These are phyloP conservation scores for Steatornis caripensis DNA, from an alignment of 2,113 vertebrate genomes.

Conservation along the genomic window DNA sequence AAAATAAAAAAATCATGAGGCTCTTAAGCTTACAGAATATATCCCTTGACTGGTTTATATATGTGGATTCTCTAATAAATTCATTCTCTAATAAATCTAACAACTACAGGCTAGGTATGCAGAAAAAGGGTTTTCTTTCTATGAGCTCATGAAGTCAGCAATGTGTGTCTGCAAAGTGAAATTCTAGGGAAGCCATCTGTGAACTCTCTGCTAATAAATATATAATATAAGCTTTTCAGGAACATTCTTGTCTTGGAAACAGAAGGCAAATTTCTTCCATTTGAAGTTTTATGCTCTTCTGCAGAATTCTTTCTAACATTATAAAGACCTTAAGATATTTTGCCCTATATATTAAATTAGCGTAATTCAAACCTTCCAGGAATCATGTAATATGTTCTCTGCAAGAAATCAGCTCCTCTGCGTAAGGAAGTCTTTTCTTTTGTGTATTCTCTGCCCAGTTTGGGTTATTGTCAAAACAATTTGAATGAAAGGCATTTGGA, in stretches of 20 bases:
- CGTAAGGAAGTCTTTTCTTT: neutral
- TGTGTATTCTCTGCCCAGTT: neutral
- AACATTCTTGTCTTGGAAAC: constrained; percentile 51
- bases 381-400: constrained; percentile 13
- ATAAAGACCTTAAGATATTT: constrained; percentile 53
- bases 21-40: constrained; percentile 35
- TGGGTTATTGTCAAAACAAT: neutral
- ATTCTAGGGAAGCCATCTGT: constrained; percentile 27
- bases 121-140: constrained; percentile 52
- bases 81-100: constrained; percentile 58
- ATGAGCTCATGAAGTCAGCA: constrained; percentile 38
- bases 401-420: constrained; percentile 10
- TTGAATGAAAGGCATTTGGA: neutral
- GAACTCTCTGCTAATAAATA: constrained; percentile 19
- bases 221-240: constrained; percentile 38
- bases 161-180: constrained; percentile 44
- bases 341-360: constrained; percentile 39
- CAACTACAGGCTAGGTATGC: neutral
- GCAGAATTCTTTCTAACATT: constrained; percentile 33
- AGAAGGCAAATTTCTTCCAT: constrained; percentile 24
- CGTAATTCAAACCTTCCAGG: constrained; percentile 24
- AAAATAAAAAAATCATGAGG: neutral
- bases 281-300: constrained; percentile 47
- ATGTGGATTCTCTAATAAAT: constrained; percentile 29
- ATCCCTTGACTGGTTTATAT: constrained; percentile 42